Evolutionary conservation across 2,797 vertebrate genomes (phyloP).

Genomic region (Adelosebastes latens): DNA sequence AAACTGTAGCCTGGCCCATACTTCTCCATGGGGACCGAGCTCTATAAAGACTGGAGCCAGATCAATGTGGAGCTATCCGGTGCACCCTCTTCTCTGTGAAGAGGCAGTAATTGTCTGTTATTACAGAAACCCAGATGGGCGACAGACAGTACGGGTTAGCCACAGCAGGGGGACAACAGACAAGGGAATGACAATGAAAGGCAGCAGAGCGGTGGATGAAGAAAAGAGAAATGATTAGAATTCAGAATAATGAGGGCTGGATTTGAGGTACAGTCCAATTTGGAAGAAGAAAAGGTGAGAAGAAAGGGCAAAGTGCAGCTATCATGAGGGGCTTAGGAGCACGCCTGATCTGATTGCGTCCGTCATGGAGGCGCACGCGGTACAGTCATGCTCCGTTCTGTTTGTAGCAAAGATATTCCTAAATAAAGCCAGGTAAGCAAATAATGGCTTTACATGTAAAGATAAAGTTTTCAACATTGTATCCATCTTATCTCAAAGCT

Average conservation of each 20-base stretch:
- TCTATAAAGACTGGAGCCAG: conserved; percentile 59
- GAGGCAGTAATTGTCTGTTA: conserved; percentile 62
- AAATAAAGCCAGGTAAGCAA: not conserved
- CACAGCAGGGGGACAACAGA: conserved; percentile 57
- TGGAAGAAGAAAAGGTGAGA: conserved; percentile 5
- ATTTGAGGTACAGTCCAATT: conserved; percentile 9
- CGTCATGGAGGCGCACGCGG: not conserved
- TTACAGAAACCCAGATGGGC: conserved; percentile 68
- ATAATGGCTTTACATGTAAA: not conserved
- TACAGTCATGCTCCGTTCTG: not conserved
- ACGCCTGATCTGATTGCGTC: not conserved
- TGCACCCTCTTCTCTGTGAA: conserved; percentile 51
- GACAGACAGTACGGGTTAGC: conserved; percentile 46
- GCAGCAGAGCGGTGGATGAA: conserved; percentile 36
- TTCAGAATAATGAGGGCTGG: conserved; percentile 31
- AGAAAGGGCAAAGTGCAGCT: conserved; percentile 18
- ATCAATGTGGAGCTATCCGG: conserved; percentile 74
- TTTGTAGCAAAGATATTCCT: not conserved
- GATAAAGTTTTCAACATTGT: not conserved
- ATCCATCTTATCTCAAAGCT: not conserved
- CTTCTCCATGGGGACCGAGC: conserved; percentile 43
- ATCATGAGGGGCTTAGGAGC: not conserved
- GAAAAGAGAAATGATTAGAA: conserved; percentile 34
- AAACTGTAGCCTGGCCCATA: conserved; percentile 31
- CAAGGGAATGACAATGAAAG: conserved; percentile 40